Percentiles rank a stretch among this genome's conserved stretches.
phyloP scores from a whole-genome alignment of 2,113 vertebrate species.

The Sciurus niger region DNA sequence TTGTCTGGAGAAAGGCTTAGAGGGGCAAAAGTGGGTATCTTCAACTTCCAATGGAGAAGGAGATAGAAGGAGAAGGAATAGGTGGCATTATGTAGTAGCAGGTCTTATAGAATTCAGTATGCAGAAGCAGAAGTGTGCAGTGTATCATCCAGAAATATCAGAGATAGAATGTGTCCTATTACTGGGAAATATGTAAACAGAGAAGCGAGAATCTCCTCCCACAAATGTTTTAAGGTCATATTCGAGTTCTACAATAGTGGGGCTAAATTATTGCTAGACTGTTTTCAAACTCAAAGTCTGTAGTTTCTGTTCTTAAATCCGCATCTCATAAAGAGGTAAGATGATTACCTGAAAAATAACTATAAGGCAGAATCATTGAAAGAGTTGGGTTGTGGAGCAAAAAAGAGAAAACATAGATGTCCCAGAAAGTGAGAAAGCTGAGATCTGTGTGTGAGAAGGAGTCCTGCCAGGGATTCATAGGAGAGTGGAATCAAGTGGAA shows the following conservation, averaged over 20 bases:
- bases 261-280: not conserved
- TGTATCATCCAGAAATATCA: not conserved
- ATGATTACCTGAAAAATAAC: not conserved
- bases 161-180: not conserved
- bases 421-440: not conserved
- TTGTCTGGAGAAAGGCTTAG: not conserved
- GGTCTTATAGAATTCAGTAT: not conserved
- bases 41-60: not conserved
- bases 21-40: not conserved
- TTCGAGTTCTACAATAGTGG: not conserved
- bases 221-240: conserved; percentile 21
- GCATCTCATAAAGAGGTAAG: not conserved
- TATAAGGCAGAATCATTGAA: not conserved
- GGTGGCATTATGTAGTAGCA: too few species aligned
- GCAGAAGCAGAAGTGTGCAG: not conserved
- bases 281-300: not conserved
- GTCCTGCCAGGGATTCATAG: not conserved
- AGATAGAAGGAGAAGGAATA: not conserved
- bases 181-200: not conserved
- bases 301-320: not conserved
- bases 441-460: not conserved
- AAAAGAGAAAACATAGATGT: not conserved
- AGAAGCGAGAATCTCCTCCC: not conserved
- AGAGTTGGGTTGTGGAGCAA: not conserved
- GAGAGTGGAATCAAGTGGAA: not conserved